Evolutionary conservation across 37 sponge, comb jelly and placozoan genomes (phyloP).

Genomic region (Halichondria panicea): DNA sequence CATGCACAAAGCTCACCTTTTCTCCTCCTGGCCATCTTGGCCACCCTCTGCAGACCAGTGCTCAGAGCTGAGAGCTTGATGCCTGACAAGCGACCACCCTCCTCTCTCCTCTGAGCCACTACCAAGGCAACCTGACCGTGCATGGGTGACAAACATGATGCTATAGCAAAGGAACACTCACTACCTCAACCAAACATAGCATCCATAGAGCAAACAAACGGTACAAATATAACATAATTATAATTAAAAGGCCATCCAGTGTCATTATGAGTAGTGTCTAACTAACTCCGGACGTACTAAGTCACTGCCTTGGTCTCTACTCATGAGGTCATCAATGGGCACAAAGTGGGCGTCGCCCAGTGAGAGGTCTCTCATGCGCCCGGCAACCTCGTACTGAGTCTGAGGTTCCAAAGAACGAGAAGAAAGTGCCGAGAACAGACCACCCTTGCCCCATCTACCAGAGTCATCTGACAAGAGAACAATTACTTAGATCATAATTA

Average conservation of each 20-base stretch:
- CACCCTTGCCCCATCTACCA: conserved; percentile 85
- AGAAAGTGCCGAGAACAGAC: conserved; percentile 78
- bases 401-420: conserved; percentile 64
- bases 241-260: no score
- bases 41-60: conserved; percentile 59
- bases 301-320: conserved; percentile 59
- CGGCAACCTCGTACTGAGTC: conserved; percentile 62
- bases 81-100: conserved; percentile 47
- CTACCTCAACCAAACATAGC: neutral
- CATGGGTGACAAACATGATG: neutral
- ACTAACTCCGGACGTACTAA: conserved; percentile 30
- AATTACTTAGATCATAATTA: neutral
- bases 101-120: conserved; percentile 72
- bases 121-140: conserved; percentile 53
- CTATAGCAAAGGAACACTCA: conserved; percentile 2
- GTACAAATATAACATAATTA: no score
- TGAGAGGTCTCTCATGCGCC: conserved; percentile 69
- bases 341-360: conserved; percentile 78
- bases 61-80: conserved; percentile 77
- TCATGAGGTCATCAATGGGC: conserved; percentile 73
- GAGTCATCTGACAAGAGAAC: conserved; percentile 61
- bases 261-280: no score
- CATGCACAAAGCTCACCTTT: conserved; percentile 49
- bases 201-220: no score
- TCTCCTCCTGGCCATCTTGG: conserved; percentile 36